Percentiles rank a stretch among this genome's conserved stretches.
Conservation (phyloP, 2,113 vertebrate genomes). For the Antechinus stuartii region DNA sequence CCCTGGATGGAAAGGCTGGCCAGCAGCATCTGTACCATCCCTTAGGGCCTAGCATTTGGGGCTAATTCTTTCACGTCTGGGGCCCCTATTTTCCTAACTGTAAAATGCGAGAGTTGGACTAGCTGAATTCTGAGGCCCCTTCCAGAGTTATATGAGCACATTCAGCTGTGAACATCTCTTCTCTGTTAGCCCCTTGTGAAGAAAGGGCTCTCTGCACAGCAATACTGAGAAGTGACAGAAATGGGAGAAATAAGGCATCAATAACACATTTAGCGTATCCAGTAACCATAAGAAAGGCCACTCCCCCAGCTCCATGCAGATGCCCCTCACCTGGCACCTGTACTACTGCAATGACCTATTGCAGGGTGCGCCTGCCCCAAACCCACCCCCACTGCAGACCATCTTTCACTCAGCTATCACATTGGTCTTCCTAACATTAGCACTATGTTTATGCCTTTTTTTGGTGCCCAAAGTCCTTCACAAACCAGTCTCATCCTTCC, state of each 20-base stretch:
- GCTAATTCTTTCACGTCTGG: too few species aligned
- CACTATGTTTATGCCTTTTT: background rate
- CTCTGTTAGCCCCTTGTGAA: background rate
- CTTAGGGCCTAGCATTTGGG: too few species aligned
- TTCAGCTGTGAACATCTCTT: background rate
- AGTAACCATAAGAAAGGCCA: too few species aligned
- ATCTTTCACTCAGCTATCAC: background rate
- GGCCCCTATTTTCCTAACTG: background rate
- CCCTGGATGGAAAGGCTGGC: background rate
- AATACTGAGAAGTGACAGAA: background rate
- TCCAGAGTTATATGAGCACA: background rate
- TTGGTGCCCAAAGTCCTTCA: background rate
- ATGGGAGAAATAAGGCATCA: background rate
- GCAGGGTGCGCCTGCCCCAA: background rate
- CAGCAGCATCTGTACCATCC: too few species aligned
- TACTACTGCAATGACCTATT: too few species aligned
- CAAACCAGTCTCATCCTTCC: background rate
- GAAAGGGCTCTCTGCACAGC: background rate
- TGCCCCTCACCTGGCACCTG: background rate
- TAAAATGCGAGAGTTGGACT: background rate
- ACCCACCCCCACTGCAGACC: background rate
- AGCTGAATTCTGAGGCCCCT: background rate
- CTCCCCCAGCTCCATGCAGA: background rate
- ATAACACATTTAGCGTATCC: background rate
- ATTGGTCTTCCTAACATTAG: background rate